Conservation (phyloP, 2,888 invertebrate genomes). For the Torymus aiolomorphi region DNA sequence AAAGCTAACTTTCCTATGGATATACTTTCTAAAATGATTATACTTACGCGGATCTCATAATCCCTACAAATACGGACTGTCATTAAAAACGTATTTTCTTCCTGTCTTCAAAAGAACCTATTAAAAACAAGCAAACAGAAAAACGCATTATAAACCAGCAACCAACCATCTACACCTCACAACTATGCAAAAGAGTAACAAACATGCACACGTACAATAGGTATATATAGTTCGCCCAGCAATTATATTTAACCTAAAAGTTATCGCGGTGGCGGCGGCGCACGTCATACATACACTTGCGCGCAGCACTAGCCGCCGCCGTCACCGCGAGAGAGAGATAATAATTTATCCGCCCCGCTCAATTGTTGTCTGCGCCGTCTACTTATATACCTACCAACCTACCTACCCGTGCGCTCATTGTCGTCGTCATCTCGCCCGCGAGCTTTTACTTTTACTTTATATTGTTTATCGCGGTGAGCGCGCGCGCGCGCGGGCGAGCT, state of each 20-base stretch:
- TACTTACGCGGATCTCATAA: no score
- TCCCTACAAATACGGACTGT: no score
- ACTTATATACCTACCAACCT: neutral
- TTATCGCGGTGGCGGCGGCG: slow-evolving; percentile 18
- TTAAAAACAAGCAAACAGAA: no score
- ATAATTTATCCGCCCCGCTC: slow-evolving; percentile 26
- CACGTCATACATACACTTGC: slow-evolving; percentile 3
- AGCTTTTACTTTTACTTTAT: neutral
- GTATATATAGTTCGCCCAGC: neutral
- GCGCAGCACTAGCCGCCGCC: no score
- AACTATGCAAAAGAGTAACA: no score
- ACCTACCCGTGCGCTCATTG: slow-evolving; percentile 3
- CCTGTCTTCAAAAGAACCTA: no score
- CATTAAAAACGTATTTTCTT: no score
- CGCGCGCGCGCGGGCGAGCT: neutral
- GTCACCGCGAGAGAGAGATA: slow-evolving; percentile 20
- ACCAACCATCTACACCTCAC: no score
- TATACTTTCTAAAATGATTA: no score
- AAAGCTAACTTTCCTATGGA: neutral
- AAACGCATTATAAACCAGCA: no score
- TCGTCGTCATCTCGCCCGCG: neutral
- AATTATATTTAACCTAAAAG: slow-evolving; percentile 36
- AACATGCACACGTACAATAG: no score
- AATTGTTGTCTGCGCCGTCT: slow-evolving; percentile 25
- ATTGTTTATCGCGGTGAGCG: neutral